Evolutionary conservation across 1,140 invertebrate genomes (phyloP).

Genomic region (Nylanderia fulva): DNA sequence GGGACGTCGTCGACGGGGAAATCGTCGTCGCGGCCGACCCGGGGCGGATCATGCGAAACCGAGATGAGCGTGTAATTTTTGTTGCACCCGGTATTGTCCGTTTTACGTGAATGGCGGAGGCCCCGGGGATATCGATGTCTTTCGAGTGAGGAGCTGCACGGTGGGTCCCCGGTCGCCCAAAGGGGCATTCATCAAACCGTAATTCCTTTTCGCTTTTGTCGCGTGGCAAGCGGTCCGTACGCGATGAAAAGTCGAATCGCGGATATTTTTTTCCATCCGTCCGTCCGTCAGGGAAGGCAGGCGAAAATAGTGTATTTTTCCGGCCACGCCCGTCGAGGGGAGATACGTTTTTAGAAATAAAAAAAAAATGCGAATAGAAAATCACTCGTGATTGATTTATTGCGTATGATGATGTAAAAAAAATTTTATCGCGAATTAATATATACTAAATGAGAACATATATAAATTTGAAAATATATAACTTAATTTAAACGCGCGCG

Average conservation of each 20-base stretch:
- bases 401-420: background rate
- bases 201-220: constrained; percentile 69
- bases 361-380: background rate
- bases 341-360: background rate
- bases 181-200: constrained; percentile 64
- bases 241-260: constrained; percentile 62
- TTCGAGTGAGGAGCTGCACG: background rate
- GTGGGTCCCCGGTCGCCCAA: background rate
- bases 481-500: background rate
- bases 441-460: background rate
- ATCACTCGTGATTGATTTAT: background rate
- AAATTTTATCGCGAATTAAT: background rate
- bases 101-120: constrained; percentile 48
- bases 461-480: background rate
- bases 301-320: constrained; percentile 38
- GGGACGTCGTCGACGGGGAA: constrained; percentile 51
- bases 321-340: constrained; percentile 41
- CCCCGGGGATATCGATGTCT: constrained; percentile 55
- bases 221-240: constrained; percentile 40
- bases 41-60: constrained; percentile 76
- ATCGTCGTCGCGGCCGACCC: constrained; percentile 60
- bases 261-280: constrained; percentile 20
- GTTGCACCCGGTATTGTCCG: constrained; percentile 56
- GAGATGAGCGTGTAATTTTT: constrained; percentile 80
- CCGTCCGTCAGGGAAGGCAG: background rate